A percentile compares a stretch with the other conserved stretches of the same genome.
Conservation (phyloP, 2,797 vertebrate species). For the Cephalopachus bancanus region DNA sequence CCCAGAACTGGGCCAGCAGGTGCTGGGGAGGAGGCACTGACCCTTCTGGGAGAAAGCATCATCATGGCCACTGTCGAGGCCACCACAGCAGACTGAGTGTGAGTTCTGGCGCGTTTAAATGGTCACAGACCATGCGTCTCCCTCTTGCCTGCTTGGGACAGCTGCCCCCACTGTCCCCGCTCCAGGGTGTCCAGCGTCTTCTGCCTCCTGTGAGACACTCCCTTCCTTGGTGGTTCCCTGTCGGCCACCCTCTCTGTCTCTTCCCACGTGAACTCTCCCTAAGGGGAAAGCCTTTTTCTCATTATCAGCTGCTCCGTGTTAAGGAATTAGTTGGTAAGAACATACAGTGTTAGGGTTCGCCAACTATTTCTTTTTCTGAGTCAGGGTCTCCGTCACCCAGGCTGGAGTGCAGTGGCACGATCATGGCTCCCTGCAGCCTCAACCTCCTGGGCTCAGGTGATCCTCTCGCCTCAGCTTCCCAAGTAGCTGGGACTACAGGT, state of each 20-base stretch:
- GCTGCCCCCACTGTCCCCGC: not conserved
- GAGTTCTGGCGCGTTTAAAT: not conserved
- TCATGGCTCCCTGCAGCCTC: no score
- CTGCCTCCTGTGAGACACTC: not conserved
- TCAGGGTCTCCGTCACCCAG: no score
- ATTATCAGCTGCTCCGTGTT: not conserved
- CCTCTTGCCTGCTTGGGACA: not conserved
- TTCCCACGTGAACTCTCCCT: not conserved
- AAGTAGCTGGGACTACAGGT: no score
- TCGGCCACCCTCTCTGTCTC: not conserved
- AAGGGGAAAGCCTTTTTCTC: not conserved
- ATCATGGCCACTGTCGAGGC: not conserved
- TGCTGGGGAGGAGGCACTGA: no score
- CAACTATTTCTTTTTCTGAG: not conserved
- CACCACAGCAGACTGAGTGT: not conserved
- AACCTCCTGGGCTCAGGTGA: no score
- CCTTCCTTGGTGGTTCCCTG: not conserved
- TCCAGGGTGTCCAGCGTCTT: not conserved
- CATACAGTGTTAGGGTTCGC: not conserved
- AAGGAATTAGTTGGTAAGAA: conserved; percentile 19
- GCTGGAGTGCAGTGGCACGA: no score
- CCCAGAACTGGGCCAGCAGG: not conserved
- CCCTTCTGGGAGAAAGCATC: not conserved
- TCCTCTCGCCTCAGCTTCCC: no score
- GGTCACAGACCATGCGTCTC: not conserved